Percentiles rank a stretch among this genome's conserved stretches.
These are phyloP conservation scores for Eristalis pertinax DNA, from an alignment of 2,888 invertebrate genomes.

Conservation along the genomic window DNA sequence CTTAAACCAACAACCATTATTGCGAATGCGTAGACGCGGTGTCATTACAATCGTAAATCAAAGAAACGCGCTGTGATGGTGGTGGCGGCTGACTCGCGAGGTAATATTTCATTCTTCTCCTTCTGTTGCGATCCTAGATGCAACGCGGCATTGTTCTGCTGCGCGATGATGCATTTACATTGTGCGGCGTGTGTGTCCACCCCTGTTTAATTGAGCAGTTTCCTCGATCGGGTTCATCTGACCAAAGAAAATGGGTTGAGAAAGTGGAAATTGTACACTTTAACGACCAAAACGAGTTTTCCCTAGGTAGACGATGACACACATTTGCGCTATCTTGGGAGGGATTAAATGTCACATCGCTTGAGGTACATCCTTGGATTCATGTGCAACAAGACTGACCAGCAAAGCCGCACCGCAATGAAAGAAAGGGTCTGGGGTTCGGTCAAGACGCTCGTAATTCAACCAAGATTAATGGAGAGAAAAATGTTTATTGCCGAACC, in stretches of 20 bases:
- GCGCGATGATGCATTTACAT: constrained; percentile 37
- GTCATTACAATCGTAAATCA: constrained; percentile 47
- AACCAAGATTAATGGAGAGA: constrained; percentile 61
- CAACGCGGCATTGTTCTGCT: constrained; percentile 34
- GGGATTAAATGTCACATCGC: constrained; percentile 62
- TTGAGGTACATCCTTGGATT: constrained; percentile 45
- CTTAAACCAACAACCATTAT: constrained; percentile 36
- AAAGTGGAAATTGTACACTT: constrained; percentile 42
- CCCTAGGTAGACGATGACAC: background rate
- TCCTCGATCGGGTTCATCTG: constrained; percentile 10
- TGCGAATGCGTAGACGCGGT: constrained; percentile 42
- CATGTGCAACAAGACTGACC: constrained; percentile 45
- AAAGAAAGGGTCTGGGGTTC: constrained; percentile 45
- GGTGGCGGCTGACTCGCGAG: constrained; percentile 41
- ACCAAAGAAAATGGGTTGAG: constrained; percentile 31
- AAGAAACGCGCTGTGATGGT: constrained; percentile 37
- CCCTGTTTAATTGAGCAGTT: constrained; percentile 24
- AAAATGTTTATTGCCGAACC: constrained; percentile 61
- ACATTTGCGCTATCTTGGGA: constrained; percentile 27
- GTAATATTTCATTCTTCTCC: constrained; percentile 38
- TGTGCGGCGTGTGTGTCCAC: constrained; percentile 19
- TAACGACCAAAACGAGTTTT: constrained; percentile 47
- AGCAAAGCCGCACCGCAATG: constrained; percentile 2
- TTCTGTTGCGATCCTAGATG: background rate
- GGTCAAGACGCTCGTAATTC: constrained; percentile 64